Evolutionary conservation across 2,113 vertebrate genomes (phyloP), one percentile per base, ranked within the genome.

Genomic region (Nothoprocta perdicaria): DNA sequence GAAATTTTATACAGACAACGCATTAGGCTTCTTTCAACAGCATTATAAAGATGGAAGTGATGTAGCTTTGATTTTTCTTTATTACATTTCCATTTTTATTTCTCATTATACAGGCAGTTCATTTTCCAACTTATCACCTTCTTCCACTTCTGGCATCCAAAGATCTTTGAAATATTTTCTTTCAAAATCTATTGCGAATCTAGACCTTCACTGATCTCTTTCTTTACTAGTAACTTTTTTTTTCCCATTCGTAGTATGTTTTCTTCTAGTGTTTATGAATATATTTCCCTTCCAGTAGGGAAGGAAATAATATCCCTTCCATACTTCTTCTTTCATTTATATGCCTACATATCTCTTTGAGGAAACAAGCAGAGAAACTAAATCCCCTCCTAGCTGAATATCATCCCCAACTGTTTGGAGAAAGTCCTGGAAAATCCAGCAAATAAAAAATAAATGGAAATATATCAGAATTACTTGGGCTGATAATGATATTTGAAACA

Each of bases 31-130:
- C 12, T 22, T 81, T 84, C 18, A 46, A 21, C 19, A 50, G 21
- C 11, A 24, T 5, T 17, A 73, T 75, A 48, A 55, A 21, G 4
- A 15, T 0, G 14, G 4, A 67, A 35, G 16, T 6, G 7, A 7
- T 13, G 21, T 14, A 50, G 18, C 27, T 63, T 41, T 82, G 13
- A 23, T 61, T 83, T 83, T 69, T 12, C 13, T 73, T 68, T 46
- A 46, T 0, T 1, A 9, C 2, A 6, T n/a, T 90, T 80, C n/a
- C 10, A 71, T 35, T 62, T 38, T 72, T 69, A 16, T 74, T 55
- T 66, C 29, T 58, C 5, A 0, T 40, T 69, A 6, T 15, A 4
- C 2, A 38, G 38, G 24, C 7, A 18, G 1, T 24, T 16, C 2
- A 2, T 65, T 55, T 61, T 27, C 12, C 21, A 68, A 9, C 6